Base-by-base conservation (phyloP, 2,113 vertebrate genomes). In the Mugil cephalus region DNA sequence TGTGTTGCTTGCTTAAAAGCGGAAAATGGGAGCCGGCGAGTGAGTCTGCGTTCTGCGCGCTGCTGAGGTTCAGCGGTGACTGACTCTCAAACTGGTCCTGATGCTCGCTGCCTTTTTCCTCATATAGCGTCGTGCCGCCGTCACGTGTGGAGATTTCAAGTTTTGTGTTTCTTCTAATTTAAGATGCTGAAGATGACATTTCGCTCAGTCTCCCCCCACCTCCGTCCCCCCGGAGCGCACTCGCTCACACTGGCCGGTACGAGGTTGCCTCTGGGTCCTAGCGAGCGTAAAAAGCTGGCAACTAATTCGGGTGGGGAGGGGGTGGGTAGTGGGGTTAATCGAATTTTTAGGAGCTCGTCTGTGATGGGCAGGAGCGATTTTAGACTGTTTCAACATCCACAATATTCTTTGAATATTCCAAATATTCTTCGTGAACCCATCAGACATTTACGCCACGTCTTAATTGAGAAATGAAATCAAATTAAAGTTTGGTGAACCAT, bases 141-240 rank as follows among this genome's bases (percentile, higher is more conserved):
- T 95, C 91, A 94, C 94, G 94, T 93, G 93, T 93, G 90, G 89
- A 91, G 77, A 76, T 80, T 60, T 92, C 55, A 8, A 80, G 69
- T 75, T 89, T 82, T 65, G 70, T 79, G 83, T 84, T 82, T 79
- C 80, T 79, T 63, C 81, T 82, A 79, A 72, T 91, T 93, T 76
- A 75, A 88, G 72, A 91, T 91, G 88, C 89, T 90, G 72, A 83
- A 79, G 83, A 92, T 89, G 91, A 91, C 90, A 92, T 89, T 89
- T 79, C 52, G 74, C 46, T 47, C 36, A 56, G 68, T 40, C 21
- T 4, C 7, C 24, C 7, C 51, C 40, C 18, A 6, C 39, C 8
- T 10, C 38, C 36, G 9, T 55, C 4, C n/a, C 9, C 39, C 19
- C 18, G 24, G 17, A 38, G 17, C 51, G 59, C 74, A 67, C 48